Conservation (phyloP, 2,797 vertebrate species). For the Rhyacichthys aspro region DNA sequence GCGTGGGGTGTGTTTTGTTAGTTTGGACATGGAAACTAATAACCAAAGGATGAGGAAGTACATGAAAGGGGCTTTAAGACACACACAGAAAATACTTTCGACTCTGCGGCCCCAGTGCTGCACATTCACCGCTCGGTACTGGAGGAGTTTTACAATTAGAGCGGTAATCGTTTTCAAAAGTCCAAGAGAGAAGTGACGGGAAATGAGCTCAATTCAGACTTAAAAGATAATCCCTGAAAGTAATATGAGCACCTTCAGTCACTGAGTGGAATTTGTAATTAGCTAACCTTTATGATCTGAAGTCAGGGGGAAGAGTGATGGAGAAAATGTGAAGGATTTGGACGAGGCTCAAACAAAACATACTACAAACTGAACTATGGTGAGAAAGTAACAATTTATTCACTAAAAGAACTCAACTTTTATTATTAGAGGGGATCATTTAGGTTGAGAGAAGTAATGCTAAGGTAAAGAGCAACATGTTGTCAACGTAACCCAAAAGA, state of each 20-base stretch:
- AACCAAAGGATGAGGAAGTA: constrained; percentile 49
- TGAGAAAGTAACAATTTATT: constrained; percentile 1
- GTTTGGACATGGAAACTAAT: constrained; percentile 51
- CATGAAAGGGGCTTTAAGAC: constrained; percentile 39
- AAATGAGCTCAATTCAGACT: constrained; percentile 20
- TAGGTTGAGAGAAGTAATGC: too few species aligned
- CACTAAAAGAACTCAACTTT: too few species aligned
- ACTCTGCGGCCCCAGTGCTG: neutral
- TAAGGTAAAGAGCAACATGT: too few species aligned
- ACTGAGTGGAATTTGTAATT: constrained; percentile 32
- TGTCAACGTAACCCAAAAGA: too few species aligned
- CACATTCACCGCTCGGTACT: constrained; percentile 8
- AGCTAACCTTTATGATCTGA: constrained; percentile 13
- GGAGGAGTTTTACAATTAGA: constrained; percentile 10
- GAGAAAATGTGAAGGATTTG: constrained; percentile 2
- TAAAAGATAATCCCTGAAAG: constrained; percentile 19
- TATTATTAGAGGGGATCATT: too few species aligned
- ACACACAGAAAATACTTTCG: constrained; percentile 9
- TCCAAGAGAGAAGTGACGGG: constrained; percentile 9
- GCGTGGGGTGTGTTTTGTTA: constrained; percentile 31
- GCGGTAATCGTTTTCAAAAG: neutral
- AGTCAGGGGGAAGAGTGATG: constrained; percentile 6
- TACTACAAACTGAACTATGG: neutral
- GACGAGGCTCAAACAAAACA: constrained; percentile 11
- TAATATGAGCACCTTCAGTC: constrained; percentile 12